Percentiles rank a stretch among this genome's conserved stretches.
Conservation (phyloP, 2,113 vertebrate genomes). For the Oxyura jamaicensis region DNA sequence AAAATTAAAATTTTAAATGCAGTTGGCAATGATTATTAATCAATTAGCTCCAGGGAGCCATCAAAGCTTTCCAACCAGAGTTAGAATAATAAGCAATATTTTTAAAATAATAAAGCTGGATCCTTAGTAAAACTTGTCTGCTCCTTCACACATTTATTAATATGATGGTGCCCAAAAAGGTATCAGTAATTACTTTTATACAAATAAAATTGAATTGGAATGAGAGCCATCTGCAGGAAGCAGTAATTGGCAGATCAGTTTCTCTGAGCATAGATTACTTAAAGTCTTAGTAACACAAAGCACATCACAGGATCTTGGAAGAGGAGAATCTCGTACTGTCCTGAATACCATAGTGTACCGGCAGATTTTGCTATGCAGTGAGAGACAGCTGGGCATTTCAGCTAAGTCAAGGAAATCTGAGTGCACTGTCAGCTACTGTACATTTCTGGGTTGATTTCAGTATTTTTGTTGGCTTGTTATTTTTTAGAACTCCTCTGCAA, state of each 20-base stretch:
- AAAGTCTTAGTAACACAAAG: neutral
- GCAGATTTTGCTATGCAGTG: neutral
- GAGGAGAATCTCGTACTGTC: neutral
- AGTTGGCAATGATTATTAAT: slow-evolving; percentile 60
- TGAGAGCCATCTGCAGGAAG: slow-evolving; percentile 21
- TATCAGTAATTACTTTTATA: slow-evolving; percentile 31
- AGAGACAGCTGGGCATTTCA: neutral
- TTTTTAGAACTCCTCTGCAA: neutral
- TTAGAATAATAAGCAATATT: slow-evolving; percentile 54
- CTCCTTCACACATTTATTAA: slow-evolving; percentile 28
- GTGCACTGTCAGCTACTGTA: neutral
- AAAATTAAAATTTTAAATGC: slow-evolving; percentile 60
- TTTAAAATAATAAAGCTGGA: slow-evolving; percentile 50
- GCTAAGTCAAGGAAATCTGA: neutral
- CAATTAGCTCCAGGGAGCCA: slow-evolving; percentile 53
- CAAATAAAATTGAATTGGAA: slow-evolving; percentile 18
- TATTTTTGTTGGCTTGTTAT: neutral
- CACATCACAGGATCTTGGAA: neutral
- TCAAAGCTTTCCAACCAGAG: slow-evolving; percentile 32
- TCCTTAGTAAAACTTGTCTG: slow-evolving; percentile 40
- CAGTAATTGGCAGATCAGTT: neutral
- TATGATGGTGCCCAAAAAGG: neutral
- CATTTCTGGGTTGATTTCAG: neutral
- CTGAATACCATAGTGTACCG: neutral
- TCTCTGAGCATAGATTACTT: neutral